Percentiles rank a stretch among this genome's conserved stretches.
Evolutionary conservation across 2,113 vertebrate species (phyloP).

Genomic region (Notarius quadriscutis): DNA sequence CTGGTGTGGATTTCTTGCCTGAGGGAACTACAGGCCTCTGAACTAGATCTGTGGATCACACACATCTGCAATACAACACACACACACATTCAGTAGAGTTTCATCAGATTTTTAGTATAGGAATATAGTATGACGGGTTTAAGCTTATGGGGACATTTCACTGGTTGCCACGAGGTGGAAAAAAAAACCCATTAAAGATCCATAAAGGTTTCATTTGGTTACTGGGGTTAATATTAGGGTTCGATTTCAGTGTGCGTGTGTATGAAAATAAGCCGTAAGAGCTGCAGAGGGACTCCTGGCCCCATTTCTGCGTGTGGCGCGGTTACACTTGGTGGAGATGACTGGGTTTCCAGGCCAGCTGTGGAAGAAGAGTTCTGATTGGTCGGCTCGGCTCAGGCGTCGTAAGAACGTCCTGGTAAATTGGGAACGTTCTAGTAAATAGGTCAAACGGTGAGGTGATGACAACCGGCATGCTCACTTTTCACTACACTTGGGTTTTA

Average conservation of each 20-base stretch:
- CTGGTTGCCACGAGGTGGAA: background rate
- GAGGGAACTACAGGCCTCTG: background rate
- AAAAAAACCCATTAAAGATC: background rate
- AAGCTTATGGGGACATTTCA: background rate
- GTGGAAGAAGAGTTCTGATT: constrained; percentile 38
- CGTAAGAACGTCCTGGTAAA: constrained; percentile 1
- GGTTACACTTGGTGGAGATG: constrained; percentile 11
- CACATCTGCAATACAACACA: background rate
- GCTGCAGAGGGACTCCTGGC: constrained; percentile 57
- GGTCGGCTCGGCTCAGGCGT: constrained; percentile 29
- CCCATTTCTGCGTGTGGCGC: constrained; percentile 50
- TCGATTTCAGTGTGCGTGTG: constrained; percentile 31
- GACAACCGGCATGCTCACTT: background rate
- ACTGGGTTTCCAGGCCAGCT: constrained; percentile 62
- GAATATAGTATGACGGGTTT: background rate
- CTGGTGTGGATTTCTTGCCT: constrained; percentile 1
- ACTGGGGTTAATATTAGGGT: background rate
- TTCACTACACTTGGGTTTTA: background rate
- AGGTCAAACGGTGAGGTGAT: constrained; percentile 10
- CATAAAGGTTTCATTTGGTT: background rate
- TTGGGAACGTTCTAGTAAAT: constrained; percentile 17
- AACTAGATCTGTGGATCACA: background rate
- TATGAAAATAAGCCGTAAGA: constrained; percentile 60
- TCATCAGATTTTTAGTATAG: background rate
- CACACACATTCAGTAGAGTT: background rate